Base-by-base conservation (phyloP, 2,888 invertebrate species). In the Caenorhabditis uteleia region DNA sequence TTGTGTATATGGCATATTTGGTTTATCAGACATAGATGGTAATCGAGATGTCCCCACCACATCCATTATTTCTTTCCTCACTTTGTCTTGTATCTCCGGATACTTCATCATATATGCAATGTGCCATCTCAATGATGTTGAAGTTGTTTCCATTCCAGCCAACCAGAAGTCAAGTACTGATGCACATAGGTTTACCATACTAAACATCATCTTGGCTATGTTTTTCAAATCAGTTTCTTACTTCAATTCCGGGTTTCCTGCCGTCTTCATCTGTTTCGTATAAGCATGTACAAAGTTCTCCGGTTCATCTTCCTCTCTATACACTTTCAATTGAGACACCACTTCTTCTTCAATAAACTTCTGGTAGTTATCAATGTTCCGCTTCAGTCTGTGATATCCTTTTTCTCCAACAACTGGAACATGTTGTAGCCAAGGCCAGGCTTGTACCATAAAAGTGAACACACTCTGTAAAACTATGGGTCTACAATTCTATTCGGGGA, bases 131-230 rank as follows among this genome's bases (percentile, higher is more conserved):
- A 76, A 48, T 0, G 73, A 58, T 1, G 59, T 73, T 7, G 74
- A 64, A 18, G 76, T 71, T 5, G 76, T 74, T 29, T 76, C 76
- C 74, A 74, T 74, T 16, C 76, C 76, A 16, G 74, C 76, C 21
- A 76, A 14, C 65, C 70, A 76, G 53, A 76, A 69, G 40, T 76
- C 76, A 8, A 66, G 36, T 2, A 44, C 48, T 8, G 29, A 29
- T 14, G 62, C 57, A 4, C 31, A 31, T n/a, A 64, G 29, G 16
- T 64, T 64, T 2, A 5, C 31, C 39, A 44, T 57, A 18, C 57
- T 51, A 40, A 50, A 53, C 38, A 14, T 14, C 6, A 27, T 18
- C n/a, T n/a, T n/a, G n/a, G n/a, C n/a, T n/a, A n/a, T n/a, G n/a
- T n/a, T n/a, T n/a, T n/a, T n/a, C n/a, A n/a, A n/a, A n/a, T n/a